Percentiles rank a stretch among this genome's conserved stretches.
These are phyloP conservation scores for Pipistrellus pipistrellus DNA, from an alignment of 2,797 vertebrate species.

Conservation along the genomic window DNA sequence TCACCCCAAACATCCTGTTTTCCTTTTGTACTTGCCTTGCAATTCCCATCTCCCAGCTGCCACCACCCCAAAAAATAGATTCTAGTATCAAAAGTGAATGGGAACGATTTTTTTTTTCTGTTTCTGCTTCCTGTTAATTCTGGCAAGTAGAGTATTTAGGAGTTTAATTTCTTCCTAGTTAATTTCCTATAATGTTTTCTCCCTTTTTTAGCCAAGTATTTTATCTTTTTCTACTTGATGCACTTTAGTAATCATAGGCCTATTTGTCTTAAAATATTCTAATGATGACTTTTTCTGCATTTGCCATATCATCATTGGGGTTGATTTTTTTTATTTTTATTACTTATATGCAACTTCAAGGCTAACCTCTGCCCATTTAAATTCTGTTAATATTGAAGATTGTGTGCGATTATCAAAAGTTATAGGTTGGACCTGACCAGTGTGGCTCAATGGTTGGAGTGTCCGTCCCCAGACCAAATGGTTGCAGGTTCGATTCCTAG, in stretches of 20 bases:
- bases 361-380: slow-evolving; percentile 7
- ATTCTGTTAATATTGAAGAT: slow-evolving; percentile 20
- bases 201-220: neutral
- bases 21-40: neutral
- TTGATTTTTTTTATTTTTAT: slow-evolving; percentile 23
- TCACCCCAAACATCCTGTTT: neutral
- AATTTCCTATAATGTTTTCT: neutral
- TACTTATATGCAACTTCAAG: neutral
- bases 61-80: neutral
- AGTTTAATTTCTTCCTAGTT: slow-evolving; percentile 34
- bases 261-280: neutral
- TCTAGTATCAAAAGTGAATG: slow-evolving; percentile 47
- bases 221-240: slow-evolving; percentile 53
- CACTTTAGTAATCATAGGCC: slow-evolving; percentile 32
- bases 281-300: slow-evolving; percentile 33
- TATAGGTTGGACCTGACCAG: neutral
- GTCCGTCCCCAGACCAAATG: no score
- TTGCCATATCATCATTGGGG: neutral
- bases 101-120: neutral
- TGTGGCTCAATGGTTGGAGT: no score
- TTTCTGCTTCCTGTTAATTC: slow-evolving; percentile 1
- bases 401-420: slow-evolving; percentile 28
- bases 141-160: neutral
- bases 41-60: neutral
- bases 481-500: no score